Evolutionary conservation across 2,113 vertebrate genomes (phyloP).

Genomic region (Corynorhinus townsendii): DNA sequence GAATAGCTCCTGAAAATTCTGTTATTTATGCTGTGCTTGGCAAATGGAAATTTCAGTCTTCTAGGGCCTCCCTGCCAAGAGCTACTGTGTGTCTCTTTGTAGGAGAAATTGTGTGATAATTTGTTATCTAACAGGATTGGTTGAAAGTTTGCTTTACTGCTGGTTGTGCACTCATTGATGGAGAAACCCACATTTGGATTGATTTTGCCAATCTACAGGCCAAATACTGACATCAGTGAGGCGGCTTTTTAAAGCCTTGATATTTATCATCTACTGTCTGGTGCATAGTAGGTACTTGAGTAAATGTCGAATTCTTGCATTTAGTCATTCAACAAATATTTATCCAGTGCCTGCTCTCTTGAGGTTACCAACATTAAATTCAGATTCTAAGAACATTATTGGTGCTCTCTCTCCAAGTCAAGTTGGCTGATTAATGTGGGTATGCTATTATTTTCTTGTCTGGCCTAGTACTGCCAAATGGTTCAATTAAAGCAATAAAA

Average conservation of each 20-base stretch:
- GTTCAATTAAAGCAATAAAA: constrained; percentile 39
- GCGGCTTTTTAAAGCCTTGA: neutral
- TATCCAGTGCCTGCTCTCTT: neutral
- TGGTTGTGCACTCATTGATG: neutral
- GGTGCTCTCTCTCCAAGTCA: neutral
- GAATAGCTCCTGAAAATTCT: constrained; percentile 4
- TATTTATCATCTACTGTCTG: neutral
- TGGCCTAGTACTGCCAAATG: constrained; percentile 20
- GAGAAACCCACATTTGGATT: neutral
- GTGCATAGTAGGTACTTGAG: neutral
- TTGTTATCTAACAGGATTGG: neutral
- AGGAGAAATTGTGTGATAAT: neutral
- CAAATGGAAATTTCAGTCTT: neutral
- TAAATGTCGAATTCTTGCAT: neutral
- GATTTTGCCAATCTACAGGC: neutral
- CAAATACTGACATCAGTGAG: neutral
- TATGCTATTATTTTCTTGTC: constrained; percentile 6
- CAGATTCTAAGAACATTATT: neutral
- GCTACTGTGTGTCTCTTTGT: neutral
- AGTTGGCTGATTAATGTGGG: neutral
- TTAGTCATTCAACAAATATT: neutral
- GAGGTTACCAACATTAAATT: neutral
- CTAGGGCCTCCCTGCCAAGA: neutral
- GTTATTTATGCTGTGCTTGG: neutral
- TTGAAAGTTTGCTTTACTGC: neutral